phyloP scores from a whole-genome alignment of 1,140 invertebrate genomes.

The Polypedilum vanderplanki region DNA sequence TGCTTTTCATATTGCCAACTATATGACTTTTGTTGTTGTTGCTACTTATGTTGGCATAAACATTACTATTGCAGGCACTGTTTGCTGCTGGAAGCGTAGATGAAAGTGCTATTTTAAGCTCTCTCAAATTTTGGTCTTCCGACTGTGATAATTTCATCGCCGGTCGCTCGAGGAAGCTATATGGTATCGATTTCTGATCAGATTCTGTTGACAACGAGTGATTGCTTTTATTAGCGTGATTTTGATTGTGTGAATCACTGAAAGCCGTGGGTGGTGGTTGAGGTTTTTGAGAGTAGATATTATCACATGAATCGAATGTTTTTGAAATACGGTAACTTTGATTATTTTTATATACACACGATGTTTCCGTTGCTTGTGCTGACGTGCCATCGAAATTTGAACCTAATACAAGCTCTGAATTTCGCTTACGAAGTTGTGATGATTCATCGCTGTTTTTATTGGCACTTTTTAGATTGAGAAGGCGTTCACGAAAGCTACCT shows the following conservation, averaged over 20 bases:
- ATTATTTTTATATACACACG: neutral
- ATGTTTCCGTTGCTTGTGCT: neutral
- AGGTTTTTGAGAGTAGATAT: neutral
- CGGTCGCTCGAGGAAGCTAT: neutral
- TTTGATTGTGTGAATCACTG: neutral
- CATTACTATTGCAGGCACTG: neutral
- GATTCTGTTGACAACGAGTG: conserved; percentile 16
- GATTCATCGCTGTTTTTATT: neutral
- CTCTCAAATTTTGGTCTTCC: neutral
- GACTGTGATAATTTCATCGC: conserved; percentile 2
- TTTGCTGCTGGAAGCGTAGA: neutral
- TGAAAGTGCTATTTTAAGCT: conserved; percentile 9
- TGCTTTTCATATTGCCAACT: neutral
- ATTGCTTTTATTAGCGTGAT: conserved; percentile 13
- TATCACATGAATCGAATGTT: conserved; percentile 25
- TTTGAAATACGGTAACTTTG: conserved; percentile 1
- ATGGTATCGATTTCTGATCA: conserved; percentile 8
- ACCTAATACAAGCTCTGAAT: neutral
- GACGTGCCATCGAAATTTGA: neutral
- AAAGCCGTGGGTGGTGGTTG: too few relatives aligned
- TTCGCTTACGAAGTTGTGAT: neutral
- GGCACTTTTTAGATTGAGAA: neutral
- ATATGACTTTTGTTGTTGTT: neutral
- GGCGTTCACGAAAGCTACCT: conserved; percentile 19
- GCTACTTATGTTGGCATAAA: neutral